Evolutionary conservation across 30 jellyfish, hydroid and myxozoan species (phyloP), one percentile per base, ranked within the genome.

Genomic region (Mastigias papua): DNA sequence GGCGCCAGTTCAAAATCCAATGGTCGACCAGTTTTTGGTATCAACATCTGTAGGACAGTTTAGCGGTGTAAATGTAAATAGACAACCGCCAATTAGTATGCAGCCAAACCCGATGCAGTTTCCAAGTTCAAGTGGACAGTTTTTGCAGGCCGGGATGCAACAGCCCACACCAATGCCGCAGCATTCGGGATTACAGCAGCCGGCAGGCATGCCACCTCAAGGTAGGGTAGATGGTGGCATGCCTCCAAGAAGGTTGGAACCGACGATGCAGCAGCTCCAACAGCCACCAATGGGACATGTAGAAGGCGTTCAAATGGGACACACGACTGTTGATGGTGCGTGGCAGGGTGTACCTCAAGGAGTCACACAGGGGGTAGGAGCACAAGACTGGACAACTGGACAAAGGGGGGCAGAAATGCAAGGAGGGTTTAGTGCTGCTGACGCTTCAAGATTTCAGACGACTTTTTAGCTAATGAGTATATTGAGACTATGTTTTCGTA

Each of bases 261-360:
- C 87, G 11, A n/a, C n/a, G n/a, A 76, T 70, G 82, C 81, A 37
- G 20, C 77, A 65, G 34, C 80, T 30, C 64, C 51, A 58, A 49
- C 89, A 78, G 80, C 69, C 81, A 8, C 74, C 81, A 21, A 34
- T 78, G 85, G 80, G 73, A 73, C 71, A 48, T 34, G 72, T 82
- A 54, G 85, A 82, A 29, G 85, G 92, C 16, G 78, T 82, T 32
- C 92, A 82, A 50, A 82, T 82, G 92, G 92, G 92, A 10, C 92
- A 22, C 70, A 60, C 86, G 1, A 46, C 78, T 21, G 92, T 83
- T 21, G 92, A 83, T 70, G 92, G 87, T 31, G 48, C 86, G 49
- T 83, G 92, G 92, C 92, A 69, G 16, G 92, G 92, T 64, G 92
- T 83, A 6, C 72, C 85, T 19, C 79, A 69, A 69, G 80, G 80